A percentile compares a stretch with the other conserved stretches of the same genome.
These are phyloP conservation scores for Neocrepidodera transversa DNA, from an alignment of 2,888 invertebrate genomes.

Conservation along the genomic window DNA sequence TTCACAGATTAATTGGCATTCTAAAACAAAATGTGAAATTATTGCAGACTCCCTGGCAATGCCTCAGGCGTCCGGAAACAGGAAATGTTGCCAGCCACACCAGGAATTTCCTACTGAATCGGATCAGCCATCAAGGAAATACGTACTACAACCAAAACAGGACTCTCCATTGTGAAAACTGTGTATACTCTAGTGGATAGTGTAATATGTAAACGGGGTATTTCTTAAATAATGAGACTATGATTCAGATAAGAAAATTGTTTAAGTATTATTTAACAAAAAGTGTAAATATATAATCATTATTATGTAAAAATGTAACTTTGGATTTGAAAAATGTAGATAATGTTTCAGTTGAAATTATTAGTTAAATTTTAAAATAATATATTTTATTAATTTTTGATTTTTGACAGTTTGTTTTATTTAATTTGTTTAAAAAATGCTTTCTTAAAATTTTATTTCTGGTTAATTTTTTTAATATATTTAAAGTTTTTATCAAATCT, in stretches of 20 bases:
- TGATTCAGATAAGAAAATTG: conserved; percentile 36
- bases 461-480: too few species aligned
- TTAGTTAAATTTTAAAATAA: too few species aligned
- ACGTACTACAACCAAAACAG: conserved; percentile 56
- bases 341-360: too few species aligned
- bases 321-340: too few species aligned
- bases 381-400: too few species aligned
- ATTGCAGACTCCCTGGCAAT: conserved; percentile 54
- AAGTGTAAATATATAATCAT: too few species aligned
- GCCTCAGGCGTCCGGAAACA: conserved; percentile 56
- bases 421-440: too few species aligned
- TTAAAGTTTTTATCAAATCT: too few species aligned
- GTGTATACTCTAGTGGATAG: conserved; percentile 59
- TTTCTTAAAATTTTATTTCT: too few species aligned
- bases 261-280: too few species aligned
- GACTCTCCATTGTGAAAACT: conserved; percentile 55
- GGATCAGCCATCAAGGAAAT: conserved; percentile 47
- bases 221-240: conserved; percentile 35
- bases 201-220: conserved; percentile 45
- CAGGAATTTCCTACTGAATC: conserved; percentile 52
- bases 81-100: conserved; percentile 50
- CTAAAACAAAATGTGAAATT: conserved; percentile 48
- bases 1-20: conserved; percentile 36
- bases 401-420: too few species aligned
- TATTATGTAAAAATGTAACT: too few species aligned